A percentile compares a stretch with the other conserved stretches of the same genome.
Evolutionary conservation across 2,113 vertebrate species (phyloP).

Genomic region (Choloepus hoffmanni): DNA sequence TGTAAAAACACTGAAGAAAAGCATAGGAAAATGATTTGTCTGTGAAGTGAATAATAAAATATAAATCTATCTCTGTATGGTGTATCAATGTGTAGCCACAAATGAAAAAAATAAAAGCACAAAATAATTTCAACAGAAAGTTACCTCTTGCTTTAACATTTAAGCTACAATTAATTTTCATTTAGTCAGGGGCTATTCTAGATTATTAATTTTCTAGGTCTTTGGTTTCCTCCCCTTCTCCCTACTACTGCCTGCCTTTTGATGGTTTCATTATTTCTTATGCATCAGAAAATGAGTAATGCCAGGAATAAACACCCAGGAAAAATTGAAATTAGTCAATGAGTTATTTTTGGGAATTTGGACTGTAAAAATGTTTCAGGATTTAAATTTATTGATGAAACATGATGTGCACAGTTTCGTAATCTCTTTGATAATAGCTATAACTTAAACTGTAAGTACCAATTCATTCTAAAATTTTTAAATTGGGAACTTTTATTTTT

Average conservation of each 20-base stretch:
- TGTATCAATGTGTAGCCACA: neutral
- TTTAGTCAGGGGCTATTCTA: neutral
- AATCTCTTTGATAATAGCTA: neutral
- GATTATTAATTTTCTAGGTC: neutral
- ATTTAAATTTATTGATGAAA: constrained; percentile 21
- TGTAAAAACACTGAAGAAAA: neutral
- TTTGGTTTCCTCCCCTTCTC: neutral
- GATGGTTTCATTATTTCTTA: neutral
- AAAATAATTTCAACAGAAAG: neutral
- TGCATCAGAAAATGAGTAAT: neutral
- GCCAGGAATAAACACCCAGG: neutral
- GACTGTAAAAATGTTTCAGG: neutral
- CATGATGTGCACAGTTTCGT: neutral
- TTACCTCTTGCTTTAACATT: neutral
- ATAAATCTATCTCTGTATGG: neutral
- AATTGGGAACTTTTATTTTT: constrained; percentile 32
- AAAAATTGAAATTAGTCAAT: neutral
- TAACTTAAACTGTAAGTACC: neutral
- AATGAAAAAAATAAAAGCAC: constrained; percentile 12
- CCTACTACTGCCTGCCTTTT: neutral
- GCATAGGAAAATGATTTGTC: neutral
- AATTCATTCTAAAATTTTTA: constrained; percentile 14
- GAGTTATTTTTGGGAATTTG: neutral
- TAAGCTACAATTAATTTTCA: constrained; percentile 26
- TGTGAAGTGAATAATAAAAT: neutral